Evolutionary conservation across 30 jellyfish, hydroid and myxozoan genomes (phyloP).

Genomic region (Sanderia malayensis): DNA sequence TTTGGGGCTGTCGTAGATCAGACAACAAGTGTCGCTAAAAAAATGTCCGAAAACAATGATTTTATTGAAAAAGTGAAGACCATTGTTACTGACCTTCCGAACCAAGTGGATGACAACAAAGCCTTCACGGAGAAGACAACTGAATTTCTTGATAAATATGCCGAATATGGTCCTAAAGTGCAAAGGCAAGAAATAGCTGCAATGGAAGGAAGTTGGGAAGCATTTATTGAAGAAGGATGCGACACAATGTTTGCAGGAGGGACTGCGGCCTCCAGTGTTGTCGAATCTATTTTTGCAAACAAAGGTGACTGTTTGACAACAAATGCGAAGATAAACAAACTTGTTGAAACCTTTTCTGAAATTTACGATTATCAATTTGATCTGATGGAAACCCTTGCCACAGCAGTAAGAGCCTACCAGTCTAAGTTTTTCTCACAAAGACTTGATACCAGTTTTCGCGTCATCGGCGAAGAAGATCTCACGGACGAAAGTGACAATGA

Average conservation of each 20-base stretch:
- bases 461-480: slow-evolving; percentile 5
- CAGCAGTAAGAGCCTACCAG: slow-evolving; percentile 25
- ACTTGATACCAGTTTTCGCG: slow-evolving; percentile 9
- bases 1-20: slow-evolving; percentile 7
- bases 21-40: slow-evolving; percentile 15
- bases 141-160: slow-evolving; percentile 9
- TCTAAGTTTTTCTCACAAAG: slow-evolving; percentile 6
- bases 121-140: slow-evolving; percentile 1
- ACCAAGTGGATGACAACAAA: neutral
- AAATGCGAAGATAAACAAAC: slow-evolving; percentile 9
- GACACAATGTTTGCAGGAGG: slow-evolving; percentile 36
- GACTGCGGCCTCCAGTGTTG: slow-evolving; percentile 40
- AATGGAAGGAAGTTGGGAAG: slow-evolving; percentile 32
- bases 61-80: slow-evolving; percentile 8
- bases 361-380: slow-evolving; percentile 60
- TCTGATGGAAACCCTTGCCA: slow-evolving; percentile 61
- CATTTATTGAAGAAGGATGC: slow-evolving; percentile 41
- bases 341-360: slow-evolving; percentile 34
- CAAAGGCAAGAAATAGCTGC: slow-evolving; percentile 40
- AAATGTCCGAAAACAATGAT: slow-evolving; percentile 17
- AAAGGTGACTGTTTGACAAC: slow-evolving; percentile 40
- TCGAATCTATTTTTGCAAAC: slow-evolving; percentile 11
- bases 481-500: slow-evolving; percentile 16
- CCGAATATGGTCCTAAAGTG: slow-evolving; percentile 51
- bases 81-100: neutral